Evolutionary conservation across 2,888 invertebrate genomes (phyloP), one percentile per base, ranked within the genome.

Genomic region (Gibbula magus): DNA sequence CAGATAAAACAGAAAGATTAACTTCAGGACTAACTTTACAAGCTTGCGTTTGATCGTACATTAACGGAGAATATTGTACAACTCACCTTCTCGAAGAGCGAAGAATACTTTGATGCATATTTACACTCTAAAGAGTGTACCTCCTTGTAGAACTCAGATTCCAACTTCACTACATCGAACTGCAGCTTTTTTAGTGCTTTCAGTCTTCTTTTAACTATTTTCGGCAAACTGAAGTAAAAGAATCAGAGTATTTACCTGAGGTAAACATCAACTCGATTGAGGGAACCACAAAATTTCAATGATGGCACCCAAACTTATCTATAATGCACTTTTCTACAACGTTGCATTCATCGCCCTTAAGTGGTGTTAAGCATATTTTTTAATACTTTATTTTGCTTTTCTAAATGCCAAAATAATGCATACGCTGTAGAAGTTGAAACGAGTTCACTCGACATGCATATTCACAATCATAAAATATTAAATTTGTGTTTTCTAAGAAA

Each of bases 61-160:
- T 52, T n/a, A n/a, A n/a, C n/a, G 54, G 2, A 54, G 18, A 18
- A 52, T 52, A 52, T 52, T 16, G 10, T 52, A 52, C 7, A 35
- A 81, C 89, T 84, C 93, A 96, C 96, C 95, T 97, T 96, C 87
- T 96, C 96, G 93, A 96, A 96, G 66, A 96, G 93, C 1, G 96
- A 96, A 80, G 95, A 94, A 93, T 96, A 97, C 86, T 96, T 93
- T 86, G 95, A 95, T 90, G 96, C 96, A 93, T 97, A 98, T 93
- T 96, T 96, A 94, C 96, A 96, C 94, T 99, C 99, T 77, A 99
- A 94, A 29, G 95, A 95, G 92, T 99, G 98, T 56, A 99, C 96
- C 91, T 98, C 97, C 89, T 96, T 95, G 93, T 98, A 99, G 94
- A 99, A 98, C 91, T 97, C 95, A 0, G 97, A 96, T 93, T 99